These are phyloP conservation scores for Heliconius eleuchia DNA, from an alignment of 1,140 invertebrate genomes.

Conservation along the genomic window DNA sequence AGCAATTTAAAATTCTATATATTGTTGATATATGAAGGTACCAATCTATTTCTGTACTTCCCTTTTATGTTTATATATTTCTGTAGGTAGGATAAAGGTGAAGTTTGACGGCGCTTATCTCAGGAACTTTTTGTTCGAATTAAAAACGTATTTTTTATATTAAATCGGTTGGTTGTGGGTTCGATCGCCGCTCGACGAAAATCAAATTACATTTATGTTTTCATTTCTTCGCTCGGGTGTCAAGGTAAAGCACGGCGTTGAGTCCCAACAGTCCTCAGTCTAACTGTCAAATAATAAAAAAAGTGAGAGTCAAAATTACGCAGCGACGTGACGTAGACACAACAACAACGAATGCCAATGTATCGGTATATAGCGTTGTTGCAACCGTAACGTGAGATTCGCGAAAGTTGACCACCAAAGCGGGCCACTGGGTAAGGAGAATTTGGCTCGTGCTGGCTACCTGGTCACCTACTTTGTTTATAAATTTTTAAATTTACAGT, in stretches of 20 bases:
- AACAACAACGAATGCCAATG: slow-evolving; percentile 31
- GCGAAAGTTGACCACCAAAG: slow-evolving; percentile 52
- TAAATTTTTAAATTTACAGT: not conserved
- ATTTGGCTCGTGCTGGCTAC: slow-evolving; percentile 42
- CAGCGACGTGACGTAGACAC: slow-evolving; percentile 23
- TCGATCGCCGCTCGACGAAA: too few relatives aligned
- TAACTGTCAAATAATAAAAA: slow-evolving; percentile 21
- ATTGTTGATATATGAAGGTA: not conserved
- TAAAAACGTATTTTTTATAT: too few relatives aligned
- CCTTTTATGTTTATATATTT: too few relatives aligned
- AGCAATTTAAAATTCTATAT: slow-evolving; percentile 7
- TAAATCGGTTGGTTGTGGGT: too few relatives aligned
- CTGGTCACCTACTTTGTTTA: slow-evolving; percentile 26
- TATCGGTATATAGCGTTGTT: slow-evolving; percentile 21
- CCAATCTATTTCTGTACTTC: too few relatives aligned
- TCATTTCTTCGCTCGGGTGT: too few relatives aligned
- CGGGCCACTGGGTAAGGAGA: slow-evolving; percentile 57
- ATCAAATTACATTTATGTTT: too few relatives aligned
- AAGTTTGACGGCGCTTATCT: too few relatives aligned
- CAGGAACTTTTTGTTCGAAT: too few relatives aligned
- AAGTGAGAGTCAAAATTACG: slow-evolving; percentile 34
- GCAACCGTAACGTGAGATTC: slow-evolving; percentile 31
- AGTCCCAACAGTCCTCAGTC: not conserved
- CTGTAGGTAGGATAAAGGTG: too few relatives aligned
- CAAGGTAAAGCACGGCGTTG: too few relatives aligned